Evolutionary conservation across 2,888 invertebrate genomes (phyloP).

Genomic region (Lasiommata megera): DNA sequence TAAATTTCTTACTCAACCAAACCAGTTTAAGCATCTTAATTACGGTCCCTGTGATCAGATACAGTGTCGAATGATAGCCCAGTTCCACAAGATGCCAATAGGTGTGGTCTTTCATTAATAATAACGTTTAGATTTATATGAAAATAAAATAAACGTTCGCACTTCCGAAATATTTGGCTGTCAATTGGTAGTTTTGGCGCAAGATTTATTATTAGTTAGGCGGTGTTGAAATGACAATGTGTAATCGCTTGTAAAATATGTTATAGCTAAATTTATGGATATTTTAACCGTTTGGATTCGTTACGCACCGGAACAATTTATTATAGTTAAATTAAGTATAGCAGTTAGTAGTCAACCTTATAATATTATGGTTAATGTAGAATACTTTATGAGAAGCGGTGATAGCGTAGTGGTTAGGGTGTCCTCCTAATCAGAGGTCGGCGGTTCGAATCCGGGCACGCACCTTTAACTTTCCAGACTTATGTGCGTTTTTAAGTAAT

Average conservation of each 20-base stretch:
- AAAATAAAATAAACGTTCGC: slow-evolving; percentile 37
- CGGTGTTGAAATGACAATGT: slow-evolving; percentile 35
- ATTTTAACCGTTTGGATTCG: slow-evolving; percentile 21
- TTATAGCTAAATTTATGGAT: slow-evolving; percentile 37
- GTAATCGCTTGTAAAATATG: slow-evolving; percentile 35
- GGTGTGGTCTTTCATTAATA: slow-evolving; percentile 51
- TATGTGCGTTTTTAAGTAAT: no score
- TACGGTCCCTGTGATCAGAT: slow-evolving; percentile 48
- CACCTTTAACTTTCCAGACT: no score
- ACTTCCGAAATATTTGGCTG: slow-evolving; percentile 31
- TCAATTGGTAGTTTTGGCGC: slow-evolving; percentile 32
- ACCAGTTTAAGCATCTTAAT: slow-evolving; percentile 44
- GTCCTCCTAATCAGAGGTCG: no score
- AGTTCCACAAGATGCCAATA: slow-evolving; percentile 39
- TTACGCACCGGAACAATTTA: slow-evolving; percentile 21
- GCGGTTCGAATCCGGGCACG: no score
- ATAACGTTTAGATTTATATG: slow-evolving; percentile 47
- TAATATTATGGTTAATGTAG: no score
- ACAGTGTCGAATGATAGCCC: slow-evolving; percentile 43
- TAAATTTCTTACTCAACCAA: slow-evolving; percentile 23
- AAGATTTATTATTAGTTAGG: slow-evolving; percentile 37
- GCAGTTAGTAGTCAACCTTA: no score
- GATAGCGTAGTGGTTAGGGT: no score
- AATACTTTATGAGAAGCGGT: not conserved
- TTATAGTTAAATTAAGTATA: slow-evolving; percentile 27